Percentiles rank a stretch among this genome's conserved stretches.
phyloP scores from a whole-genome alignment of 2,113 vertebrate genomes.

The Triplophysa dalaica region DNA sequence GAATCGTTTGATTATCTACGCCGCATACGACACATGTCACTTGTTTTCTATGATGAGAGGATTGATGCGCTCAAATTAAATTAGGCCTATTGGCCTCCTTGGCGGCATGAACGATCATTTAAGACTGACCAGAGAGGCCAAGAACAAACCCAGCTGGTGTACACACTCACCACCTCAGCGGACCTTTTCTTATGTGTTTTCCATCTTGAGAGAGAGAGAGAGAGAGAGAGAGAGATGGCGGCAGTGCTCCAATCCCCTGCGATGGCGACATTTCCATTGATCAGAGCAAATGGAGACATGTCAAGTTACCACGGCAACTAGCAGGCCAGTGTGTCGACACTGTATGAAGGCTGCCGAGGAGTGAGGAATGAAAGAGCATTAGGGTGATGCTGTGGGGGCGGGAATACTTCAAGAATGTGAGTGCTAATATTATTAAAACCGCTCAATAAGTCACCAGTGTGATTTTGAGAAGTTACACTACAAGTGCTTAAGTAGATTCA shows the following conservation, averaged over 20 bases:
- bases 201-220: constrained; percentile 22
- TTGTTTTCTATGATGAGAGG: constrained; percentile 6
- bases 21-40: not conserved
- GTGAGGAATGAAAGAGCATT: constrained; percentile 13
- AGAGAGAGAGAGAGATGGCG: constrained; percentile 33
- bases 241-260: constrained; percentile 51
- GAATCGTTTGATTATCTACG: not conserved
- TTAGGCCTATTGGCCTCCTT: not conserved
- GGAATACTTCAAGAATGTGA: not conserved
- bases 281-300: constrained; percentile 60
- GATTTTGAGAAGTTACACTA: not conserved
- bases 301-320: constrained; percentile 61
- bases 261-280: constrained; percentile 55
- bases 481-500: too few relatives aligned
- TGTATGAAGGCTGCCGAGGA: constrained; percentile 19
- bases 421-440: not conserved
- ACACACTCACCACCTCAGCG: not conserved
- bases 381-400: constrained; percentile 20
- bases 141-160: not conserved
- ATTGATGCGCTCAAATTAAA: not conserved
- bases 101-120: not conserved
- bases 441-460: not conserved
- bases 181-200: constrained; percentile 33
- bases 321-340: constrained; percentile 27
- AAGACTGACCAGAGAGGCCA: not conserved